phyloP scores from a whole-genome alignment of 2,888 invertebrate species.

The Heliothis peltigera region DNA sequence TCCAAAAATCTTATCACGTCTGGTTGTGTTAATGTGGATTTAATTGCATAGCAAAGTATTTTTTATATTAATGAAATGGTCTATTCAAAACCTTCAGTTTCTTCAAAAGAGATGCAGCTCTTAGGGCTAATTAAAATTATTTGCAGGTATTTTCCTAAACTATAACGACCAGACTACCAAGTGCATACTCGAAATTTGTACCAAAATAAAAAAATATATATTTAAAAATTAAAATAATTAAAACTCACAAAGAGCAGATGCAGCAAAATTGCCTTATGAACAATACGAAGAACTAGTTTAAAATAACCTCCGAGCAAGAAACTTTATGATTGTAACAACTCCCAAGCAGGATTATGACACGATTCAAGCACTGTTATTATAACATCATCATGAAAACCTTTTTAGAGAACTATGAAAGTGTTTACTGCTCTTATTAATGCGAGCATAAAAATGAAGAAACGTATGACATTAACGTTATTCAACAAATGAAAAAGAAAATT shows the following conservation, averaged over 20 bases:
- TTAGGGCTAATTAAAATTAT: too few relatives aligned
- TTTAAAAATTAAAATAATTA: constrained; percentile 4
- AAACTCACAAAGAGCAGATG: constrained; percentile 22
- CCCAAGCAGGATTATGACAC: constrained; percentile 44
- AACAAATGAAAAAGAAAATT: constrained; percentile 7
- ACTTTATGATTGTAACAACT: constrained; percentile 40
- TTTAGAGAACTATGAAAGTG: constrained; percentile 54
- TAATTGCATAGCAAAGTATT: too few relatives aligned
- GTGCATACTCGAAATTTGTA: background rate
- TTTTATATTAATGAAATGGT: too few relatives aligned
- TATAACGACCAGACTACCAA: too few relatives aligned
- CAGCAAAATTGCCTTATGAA: constrained; percentile 16
- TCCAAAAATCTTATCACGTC: constrained; percentile 28
- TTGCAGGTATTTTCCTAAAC: too few relatives aligned
- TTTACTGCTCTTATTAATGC: constrained; percentile 50
- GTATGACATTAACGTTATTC: constrained; percentile 29
- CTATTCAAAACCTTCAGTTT: too few relatives aligned
- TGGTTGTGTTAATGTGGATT: constrained; percentile 9
- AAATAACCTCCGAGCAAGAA: constrained; percentile 31
- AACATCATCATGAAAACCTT: constrained; percentile 49
- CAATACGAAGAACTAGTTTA: constrained; percentile 27
- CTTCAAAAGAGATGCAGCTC: background rate
- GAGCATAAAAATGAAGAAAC: constrained; percentile 37
- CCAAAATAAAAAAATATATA: background rate
- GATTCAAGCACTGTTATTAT: constrained; percentile 39